Evolutionary conservation across 2,888 invertebrate species (phyloP), one percentile per base, ranked within the genome.

Genomic region (Agrochola circellaris): DNA sequence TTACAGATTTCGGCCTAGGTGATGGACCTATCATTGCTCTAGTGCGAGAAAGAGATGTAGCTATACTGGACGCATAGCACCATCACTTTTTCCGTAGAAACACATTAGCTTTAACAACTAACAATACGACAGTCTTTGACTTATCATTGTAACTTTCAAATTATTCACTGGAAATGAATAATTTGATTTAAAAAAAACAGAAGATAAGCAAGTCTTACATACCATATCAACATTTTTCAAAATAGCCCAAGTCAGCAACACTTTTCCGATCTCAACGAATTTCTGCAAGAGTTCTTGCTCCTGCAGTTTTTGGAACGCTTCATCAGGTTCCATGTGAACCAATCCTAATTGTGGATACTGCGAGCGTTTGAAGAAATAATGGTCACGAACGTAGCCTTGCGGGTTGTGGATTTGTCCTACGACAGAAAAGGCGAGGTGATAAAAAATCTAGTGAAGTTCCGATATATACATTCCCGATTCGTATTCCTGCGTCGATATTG

Each of bases 181-280:
- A 1, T 23, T n/a, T 11, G 26, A n/a, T 9, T 17, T 1, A 26
- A 38, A n/a, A 15, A 8, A 48, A 70, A 67, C 13, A 62, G 9
- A 64, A 38, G 0, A 54, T 48, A 11, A 11, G 38, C 20, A 30
- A 20, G 42, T 45, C 0, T 17, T 42, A 83, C 93, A 89, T 92
- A 97, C 98, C 98, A 98, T 98, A 89, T 99, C 99, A 51, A 99
- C 99, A 92, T 99, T 99, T 91, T 99, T 99, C 73, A 99, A 95
- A 88, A 99, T 99, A 1, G 99, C 99, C 99, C 99, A 99, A 0
- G 99, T 99, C 6, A 99, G 95, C 75, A 99, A 97, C 0, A 99
- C 99, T 96, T 99, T 99, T 26, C 99, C 99, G 77, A 99, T 99
- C 95, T 99, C 99, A 0, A 99, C 98, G 93, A 99, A 99, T 93